Conservation (phyloP, 2,888 invertebrate species). For the Hypercompe scribonia region DNA sequence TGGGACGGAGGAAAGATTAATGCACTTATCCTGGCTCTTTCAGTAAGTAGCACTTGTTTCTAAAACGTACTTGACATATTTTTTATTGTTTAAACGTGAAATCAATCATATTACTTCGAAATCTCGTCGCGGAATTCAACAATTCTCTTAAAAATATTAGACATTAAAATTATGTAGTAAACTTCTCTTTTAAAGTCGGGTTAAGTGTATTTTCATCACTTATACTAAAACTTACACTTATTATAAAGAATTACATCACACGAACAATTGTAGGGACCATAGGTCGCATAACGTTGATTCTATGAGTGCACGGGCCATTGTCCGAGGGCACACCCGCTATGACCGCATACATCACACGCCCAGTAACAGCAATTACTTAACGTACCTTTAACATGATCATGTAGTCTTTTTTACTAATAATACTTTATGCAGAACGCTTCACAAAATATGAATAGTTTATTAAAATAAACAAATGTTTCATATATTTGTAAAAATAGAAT, state of each 20-base stretch:
- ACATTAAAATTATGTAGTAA: background rate
- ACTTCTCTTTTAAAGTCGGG: background rate
- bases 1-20: background rate
- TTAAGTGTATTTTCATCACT: background rate
- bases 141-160: too few relatives aligned
- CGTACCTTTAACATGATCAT: background rate
- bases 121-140: background rate
- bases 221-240: background rate
- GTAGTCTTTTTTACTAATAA: background rate
- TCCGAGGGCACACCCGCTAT: slow-evolving; percentile 34
- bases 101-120: background rate
- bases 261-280: slow-evolving; percentile 11
- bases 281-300: slow-evolving; percentile 8
- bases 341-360: slow-evolving; percentile 24
- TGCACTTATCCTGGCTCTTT: background rate
- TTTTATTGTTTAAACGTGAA: background rate
- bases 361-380: slow-evolving; percentile 44
- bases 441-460: background rate
- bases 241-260: slow-evolving; percentile 1
- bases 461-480: too few relatives aligned
- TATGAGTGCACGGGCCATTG: slow-evolving; percentile 28
- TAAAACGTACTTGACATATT: background rate
- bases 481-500: too few relatives aligned
- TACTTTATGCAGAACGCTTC: background rate
- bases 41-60: background rate